Evolutionary conservation across 2,797 vertebrate genomes (phyloP).

Genomic region (Hybognathus amarus): DNA sequence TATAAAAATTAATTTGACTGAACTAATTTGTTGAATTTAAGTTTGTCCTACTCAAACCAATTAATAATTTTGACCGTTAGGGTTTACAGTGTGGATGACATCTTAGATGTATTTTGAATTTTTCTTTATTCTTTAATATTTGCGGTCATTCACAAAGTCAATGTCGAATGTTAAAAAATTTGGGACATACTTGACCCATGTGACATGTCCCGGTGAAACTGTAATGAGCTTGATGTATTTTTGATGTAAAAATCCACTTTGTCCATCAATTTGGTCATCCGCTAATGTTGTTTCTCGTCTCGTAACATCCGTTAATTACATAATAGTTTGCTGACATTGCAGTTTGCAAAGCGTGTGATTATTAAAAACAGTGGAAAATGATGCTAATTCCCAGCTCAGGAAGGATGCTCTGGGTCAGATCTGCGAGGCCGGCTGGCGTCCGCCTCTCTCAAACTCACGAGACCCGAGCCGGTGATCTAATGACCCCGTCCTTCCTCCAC

Average conservation of each 20-base stretch:
- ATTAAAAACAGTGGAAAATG: background rate
- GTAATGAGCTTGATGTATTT: background rate
- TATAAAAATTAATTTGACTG: no score
- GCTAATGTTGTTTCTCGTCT: background rate
- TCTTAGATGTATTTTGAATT: background rate
- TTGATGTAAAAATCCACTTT: background rate
- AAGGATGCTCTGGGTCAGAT: conserved; percentile 39
- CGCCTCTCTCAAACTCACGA: background rate
- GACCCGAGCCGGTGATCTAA: conserved; percentile 21
- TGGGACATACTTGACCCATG: background rate
- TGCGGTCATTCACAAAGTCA: background rate
- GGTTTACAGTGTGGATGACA: no score
- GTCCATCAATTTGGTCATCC: background rate
- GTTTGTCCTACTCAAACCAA: no score
- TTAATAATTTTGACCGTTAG: no score
- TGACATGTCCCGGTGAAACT: background rate
- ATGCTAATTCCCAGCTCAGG: conserved; percentile 22
- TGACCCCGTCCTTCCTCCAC: conserved; percentile 34
- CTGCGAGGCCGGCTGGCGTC: conserved; percentile 12
- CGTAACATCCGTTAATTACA: background rate
- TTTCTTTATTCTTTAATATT: background rate
- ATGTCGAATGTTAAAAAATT: background rate
- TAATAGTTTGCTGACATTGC: conserved; percentile 34
- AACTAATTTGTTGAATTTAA: no score
- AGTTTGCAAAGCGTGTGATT: conserved; percentile 4